Evolutionary conservation across 2,888 invertebrate genomes (phyloP), one percentile per base, ranked within the genome.

Genomic region (Operophtera brumata): DNA sequence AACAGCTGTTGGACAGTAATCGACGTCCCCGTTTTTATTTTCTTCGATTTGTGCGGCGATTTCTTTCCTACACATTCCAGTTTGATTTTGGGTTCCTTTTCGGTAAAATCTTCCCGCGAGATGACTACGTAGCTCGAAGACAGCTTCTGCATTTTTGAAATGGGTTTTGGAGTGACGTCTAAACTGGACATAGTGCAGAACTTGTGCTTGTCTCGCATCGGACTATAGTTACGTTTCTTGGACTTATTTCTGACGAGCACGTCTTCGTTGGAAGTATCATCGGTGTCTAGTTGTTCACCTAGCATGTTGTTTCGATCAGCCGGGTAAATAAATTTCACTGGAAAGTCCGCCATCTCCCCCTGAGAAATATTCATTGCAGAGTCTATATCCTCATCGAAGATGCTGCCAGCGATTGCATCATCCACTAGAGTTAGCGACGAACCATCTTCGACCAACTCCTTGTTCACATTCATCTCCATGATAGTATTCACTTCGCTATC

Each of bases 401-500:
- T 54, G 0, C 44, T 54, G 6, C 59, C 59, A 0, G 53, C 47
- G 1, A 73, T 11, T 0, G 72, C 67, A 6, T 85, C 84, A n/a
- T 88, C 85, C 0, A 86, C 84, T 11, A 88, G 48, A 0, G 85
- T 88, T 0, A 88, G 61, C 0, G 86, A 84, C 0, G 89, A 87
- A 43, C 73, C 78, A 0, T 67, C 62, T 43, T 80, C 75, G 0
- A 87, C 54, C 6, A 89, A 56, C 10, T 83, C 81, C 28, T 70
- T 77, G 37, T 84, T 84, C 0, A 54, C 69, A 61, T 82, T 85
- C 88, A 89, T 88, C 3, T 67, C 73, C 40, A 89, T 86, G 0
- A 76, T 11, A 0, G 88, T 87, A 49, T 88, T 88, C 0, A 76
- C 75, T 67, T 83, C 76, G 0, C 59, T 71, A 25, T 82, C 73